A percentile compares a stretch with the other conserved stretches of the same genome.
phyloP scores from a whole-genome alignment of 2,888 invertebrate species.

The Platerodrilus igneus region DNA sequence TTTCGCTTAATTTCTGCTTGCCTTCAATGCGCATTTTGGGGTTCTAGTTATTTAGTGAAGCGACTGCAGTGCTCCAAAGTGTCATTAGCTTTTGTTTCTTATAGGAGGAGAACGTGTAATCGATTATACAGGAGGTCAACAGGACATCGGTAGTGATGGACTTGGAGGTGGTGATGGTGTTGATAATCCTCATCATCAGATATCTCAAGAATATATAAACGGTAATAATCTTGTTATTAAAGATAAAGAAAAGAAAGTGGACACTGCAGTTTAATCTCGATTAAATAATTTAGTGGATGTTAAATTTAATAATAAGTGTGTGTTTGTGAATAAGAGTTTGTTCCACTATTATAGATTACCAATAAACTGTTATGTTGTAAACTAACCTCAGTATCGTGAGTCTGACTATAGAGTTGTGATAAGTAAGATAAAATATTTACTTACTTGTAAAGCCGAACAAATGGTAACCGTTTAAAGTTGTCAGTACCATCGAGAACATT shows the following conservation, averaged over 20 bases:
- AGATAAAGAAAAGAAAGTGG: constrained; percentile 55
- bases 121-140: constrained; percentile 44
- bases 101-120: constrained; percentile 49
- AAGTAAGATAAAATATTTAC: too few relatives aligned
- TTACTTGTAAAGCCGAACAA: too few relatives aligned
- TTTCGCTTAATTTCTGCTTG: constrained; percentile 8
- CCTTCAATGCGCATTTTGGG: constrained; percentile 18
- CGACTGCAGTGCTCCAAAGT: constrained; percentile 4
- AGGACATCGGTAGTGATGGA: constrained; percentile 22
- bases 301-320: constrained; percentile 15
- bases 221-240: constrained; percentile 53
- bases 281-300: constrained; percentile 18
- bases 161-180: constrained; percentile 42
- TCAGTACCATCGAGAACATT: too few relatives aligned
- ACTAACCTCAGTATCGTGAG: too few relatives aligned
- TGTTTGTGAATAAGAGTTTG: too few relatives aligned
- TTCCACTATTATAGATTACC: too few relatives aligned
- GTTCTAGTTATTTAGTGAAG: neutral
- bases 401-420: too few relatives aligned
- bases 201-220: constrained; percentile 57
- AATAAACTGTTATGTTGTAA: too few relatives aligned
- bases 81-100: constrained; percentile 43
- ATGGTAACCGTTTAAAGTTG: too few relatives aligned
- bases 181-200: constrained; percentile 52
- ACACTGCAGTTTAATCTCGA: constrained; percentile 54